Conservation (phyloP, 2,888 invertebrate genomes). For the Cantharis nigra region DNA sequence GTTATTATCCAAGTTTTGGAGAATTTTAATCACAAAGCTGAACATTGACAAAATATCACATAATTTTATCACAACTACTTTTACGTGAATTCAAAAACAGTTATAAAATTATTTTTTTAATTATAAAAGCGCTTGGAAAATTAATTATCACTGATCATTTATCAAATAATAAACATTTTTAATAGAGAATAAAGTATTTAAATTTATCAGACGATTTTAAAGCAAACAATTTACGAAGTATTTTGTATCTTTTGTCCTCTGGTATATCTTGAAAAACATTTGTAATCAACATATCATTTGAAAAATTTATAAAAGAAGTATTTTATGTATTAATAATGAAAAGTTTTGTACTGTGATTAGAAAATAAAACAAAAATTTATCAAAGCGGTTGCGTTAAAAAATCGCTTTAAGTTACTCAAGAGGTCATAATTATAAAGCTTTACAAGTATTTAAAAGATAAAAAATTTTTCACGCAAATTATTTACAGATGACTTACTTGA, state of each 20-base stretch:
- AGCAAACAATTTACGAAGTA: not conserved
- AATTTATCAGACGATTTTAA: not conserved
- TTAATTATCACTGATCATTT: not conserved
- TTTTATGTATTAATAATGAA: not conserved
- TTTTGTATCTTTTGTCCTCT: not conserved
- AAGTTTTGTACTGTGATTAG: not conserved
- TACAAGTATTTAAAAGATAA: not conserved
- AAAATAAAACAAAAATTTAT: not conserved
- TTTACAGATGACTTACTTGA: constrained; percentile 1
- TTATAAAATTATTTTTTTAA: too few species aligned
- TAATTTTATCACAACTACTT: too few species aligned
- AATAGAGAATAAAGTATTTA: not conserved
- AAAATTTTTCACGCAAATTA: not conserved
- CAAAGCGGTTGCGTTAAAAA: not conserved
- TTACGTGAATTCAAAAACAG: too few species aligned
- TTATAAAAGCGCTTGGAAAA: too few species aligned
- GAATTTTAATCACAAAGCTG: too few species aligned
- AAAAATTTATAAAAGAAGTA: not conserved
- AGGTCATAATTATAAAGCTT: not conserved
- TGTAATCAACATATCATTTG: not conserved
- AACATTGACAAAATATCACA: too few species aligned
- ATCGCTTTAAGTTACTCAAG: not conserved
- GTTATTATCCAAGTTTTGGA: too few species aligned
- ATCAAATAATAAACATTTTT: not conserved
- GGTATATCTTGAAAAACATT: not conserved